Evolutionary conservation across 53 echinoderm and acorn worm genomes (phyloP), one percentile per base, ranked within the genome.

Genomic region (Mesocentrotus franciscanus): DNA sequence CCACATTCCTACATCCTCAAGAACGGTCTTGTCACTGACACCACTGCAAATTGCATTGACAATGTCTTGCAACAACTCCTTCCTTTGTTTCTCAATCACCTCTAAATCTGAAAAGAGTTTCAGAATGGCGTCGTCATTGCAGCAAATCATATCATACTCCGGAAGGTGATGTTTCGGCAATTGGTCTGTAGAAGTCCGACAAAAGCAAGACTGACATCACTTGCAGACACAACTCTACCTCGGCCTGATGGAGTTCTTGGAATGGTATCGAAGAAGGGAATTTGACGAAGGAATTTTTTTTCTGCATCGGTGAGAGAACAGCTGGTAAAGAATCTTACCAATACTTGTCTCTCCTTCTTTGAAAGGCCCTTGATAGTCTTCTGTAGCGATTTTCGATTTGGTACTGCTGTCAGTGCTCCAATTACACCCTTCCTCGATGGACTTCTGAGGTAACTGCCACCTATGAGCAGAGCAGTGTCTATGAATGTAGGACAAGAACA

Each of bases 401-500:
- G 59, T 59, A 60, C 33, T 16, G 20, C 59, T 16, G 61, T 30
- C 90, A 90, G 15, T 30, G 90, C 90, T 16, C 29, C 90, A 15
- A 90, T 60, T 60, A 90, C 60, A n/a, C 90, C 90, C 61, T 90
- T 90, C 36, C 14, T 60, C 16, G 90, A 34, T 16, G 90, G 90
- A 90, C 61, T 90, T 33, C 90, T 90, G 59, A 90, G 90, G 61
- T 90, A 90, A 30, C 90, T 22, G 4, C 59, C 90, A 6, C 59
- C 90, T 30, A 90, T 16, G 20, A 90, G 90, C 30, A 15, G 61
- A 32, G 90, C 90, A 15, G 59, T 33, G 36, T 90, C 61, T 61
- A 90, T 90, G 61, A 90, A 90, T 16, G 90, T 6, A 10, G 90
- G 90, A 90, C 90, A 90, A 22, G 90, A 33, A 92, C 92, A 92